Conservation (phyloP, 2,797 vertebrate genomes). For the Bradypus variegatus region DNA sequence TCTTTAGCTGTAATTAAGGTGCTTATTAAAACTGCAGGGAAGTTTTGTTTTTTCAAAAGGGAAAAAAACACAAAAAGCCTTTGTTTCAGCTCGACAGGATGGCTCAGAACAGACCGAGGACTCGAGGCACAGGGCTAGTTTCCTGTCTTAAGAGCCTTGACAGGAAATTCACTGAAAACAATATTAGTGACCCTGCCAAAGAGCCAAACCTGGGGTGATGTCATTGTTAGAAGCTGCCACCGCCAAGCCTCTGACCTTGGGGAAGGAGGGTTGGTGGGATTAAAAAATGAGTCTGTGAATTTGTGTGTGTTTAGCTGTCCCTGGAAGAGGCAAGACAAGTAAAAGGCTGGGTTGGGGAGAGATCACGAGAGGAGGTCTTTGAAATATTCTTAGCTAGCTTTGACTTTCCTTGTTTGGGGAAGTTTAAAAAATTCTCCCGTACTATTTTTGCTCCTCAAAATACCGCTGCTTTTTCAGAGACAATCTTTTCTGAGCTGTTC, state of each 20-base stretch:
- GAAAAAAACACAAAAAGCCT: constrained; percentile 52
- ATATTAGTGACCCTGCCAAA: constrained; percentile 54
- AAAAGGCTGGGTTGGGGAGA: neutral
- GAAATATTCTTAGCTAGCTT: constrained; percentile 36
- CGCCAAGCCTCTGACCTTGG: constrained; percentile 1
- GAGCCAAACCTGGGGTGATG: constrained; percentile 53
- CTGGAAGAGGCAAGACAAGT: neutral
- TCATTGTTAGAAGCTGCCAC: constrained; percentile 48
- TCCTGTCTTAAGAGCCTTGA: constrained; percentile 59
- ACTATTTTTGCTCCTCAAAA: constrained; percentile 45
- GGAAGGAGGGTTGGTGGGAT: neutral
- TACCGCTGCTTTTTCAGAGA: constrained; percentile 40
- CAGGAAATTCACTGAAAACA: constrained; percentile 61
- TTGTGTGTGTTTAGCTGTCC: neutral
- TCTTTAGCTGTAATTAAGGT: constrained; percentile 62
- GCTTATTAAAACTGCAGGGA: constrained; percentile 47
- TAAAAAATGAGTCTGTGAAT: neutral
- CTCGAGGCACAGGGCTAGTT: constrained; percentile 47
- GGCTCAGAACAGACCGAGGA: constrained; percentile 47
- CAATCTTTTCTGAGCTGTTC: constrained; percentile 6
- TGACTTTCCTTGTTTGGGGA: constrained; percentile 34
- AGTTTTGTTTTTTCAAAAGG: constrained; percentile 6
- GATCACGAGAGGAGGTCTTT: constrained; percentile 19
- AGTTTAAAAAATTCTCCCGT: constrained; percentile 3
- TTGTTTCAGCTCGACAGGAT: constrained; percentile 61